Conservation (phyloP, 2,797 vertebrate species). For the Sebastes aleutianus region DNA sequence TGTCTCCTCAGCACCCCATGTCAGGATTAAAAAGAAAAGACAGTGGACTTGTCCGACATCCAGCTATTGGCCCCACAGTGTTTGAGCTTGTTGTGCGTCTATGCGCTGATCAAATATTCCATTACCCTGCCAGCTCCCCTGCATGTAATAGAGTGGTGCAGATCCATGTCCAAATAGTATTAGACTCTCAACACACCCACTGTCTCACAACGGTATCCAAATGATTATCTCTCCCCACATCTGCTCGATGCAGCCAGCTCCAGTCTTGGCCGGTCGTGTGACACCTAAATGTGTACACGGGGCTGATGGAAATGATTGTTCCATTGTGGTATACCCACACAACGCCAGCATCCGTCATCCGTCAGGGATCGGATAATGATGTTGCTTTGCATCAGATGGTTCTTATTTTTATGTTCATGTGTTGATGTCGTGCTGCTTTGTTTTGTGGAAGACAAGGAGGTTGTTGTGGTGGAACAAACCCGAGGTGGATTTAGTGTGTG, state of each 20-base stretch:
- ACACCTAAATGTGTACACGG: slow-evolving; percentile 24
- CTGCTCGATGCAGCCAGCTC: slow-evolving; percentile 32
- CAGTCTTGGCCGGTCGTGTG: slow-evolving; percentile 24
- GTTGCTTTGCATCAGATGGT: not conserved
- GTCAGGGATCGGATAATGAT: not conserved
- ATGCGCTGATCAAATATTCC: slow-evolving; percentile 70
- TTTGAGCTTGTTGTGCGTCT: slow-evolving; percentile 44
- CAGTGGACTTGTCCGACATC: slow-evolving; percentile 24
- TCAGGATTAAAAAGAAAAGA: not conserved
- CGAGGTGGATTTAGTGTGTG: not conserved
- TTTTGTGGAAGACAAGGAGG: not conserved
- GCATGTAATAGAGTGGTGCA: slow-evolving; percentile 64
- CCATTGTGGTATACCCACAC: not conserved
- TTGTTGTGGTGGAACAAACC: not conserved
- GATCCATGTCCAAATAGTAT: slow-evolving; percentile 70
- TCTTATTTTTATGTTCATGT: not conserved
- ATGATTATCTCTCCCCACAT: slow-evolving; percentile 66
- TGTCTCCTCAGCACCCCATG: not conserved
- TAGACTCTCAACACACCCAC: slow-evolving; percentile 59
- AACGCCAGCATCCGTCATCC: slow-evolving; percentile 19
- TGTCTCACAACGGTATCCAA: slow-evolving; percentile 57
- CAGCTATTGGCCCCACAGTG: slow-evolving; percentile 38
- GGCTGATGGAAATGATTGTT: slow-evolving; percentile 48
- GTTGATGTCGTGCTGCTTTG: not conserved
- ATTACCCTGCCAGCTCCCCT: slow-evolving; percentile 54